Evolutionary conservation across 2,888 invertebrate genomes (phyloP).

Genomic region (Lamellibrachia columna): DNA sequence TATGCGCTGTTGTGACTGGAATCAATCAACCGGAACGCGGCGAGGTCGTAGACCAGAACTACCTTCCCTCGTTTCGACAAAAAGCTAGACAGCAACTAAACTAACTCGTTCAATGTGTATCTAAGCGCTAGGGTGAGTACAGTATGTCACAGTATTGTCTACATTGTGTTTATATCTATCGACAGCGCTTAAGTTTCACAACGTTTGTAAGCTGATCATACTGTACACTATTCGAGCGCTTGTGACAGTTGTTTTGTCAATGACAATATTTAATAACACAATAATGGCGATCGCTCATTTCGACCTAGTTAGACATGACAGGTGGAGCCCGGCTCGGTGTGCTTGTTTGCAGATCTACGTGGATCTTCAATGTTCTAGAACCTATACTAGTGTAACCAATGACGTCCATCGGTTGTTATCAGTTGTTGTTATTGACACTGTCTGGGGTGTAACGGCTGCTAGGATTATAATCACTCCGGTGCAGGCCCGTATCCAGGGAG

Average conservation of each 20-base stretch:
- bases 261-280: no score
- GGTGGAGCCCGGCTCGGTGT: not conserved
- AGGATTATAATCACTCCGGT: no score
- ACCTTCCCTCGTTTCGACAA: not conserved
- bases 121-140: not conserved
- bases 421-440: no score
- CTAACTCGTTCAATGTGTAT: not conserved
- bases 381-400: no score
- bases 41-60: not conserved
- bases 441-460: not conserved
- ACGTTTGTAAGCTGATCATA: not conserved
- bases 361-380: not conserved
- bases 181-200: not conserved
- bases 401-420: no score
- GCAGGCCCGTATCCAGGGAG: no score
- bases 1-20: not conserved
- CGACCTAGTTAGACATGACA: not conserved
- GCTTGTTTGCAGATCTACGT: not conserved
- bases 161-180: not conserved
- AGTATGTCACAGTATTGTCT: not conserved
- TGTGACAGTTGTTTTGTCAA: no score
- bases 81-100: not conserved
- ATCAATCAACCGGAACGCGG: not conserved
- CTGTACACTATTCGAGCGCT: not conserved
- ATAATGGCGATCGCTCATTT: no score